Conservation (phyloP, 2,797 vertebrate species). For the Tapera naevia region DNA sequence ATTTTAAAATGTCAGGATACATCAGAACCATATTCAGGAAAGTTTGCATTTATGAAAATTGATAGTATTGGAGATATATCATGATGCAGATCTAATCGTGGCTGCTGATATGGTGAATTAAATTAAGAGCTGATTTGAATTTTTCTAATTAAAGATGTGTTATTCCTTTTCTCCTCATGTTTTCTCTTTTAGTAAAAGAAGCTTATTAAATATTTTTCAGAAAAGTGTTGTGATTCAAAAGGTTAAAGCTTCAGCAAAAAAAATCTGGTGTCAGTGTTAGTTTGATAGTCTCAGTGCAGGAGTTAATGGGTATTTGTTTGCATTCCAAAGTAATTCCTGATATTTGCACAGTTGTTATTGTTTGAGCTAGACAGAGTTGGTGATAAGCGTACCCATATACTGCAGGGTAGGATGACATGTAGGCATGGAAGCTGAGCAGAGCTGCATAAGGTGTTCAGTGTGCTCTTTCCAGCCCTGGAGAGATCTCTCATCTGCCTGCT, state of each 20-base stretch:
- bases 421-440: neutral
- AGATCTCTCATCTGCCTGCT: neutral
- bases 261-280: neutral
- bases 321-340: neutral
- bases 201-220: constrained; percentile 43
- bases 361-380: neutral
- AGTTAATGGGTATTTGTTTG: constrained; percentile 1
- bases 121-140: constrained; percentile 78
- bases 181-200: constrained; percentile 47
- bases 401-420: neutral
- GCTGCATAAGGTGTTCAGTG: neutral
- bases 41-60: constrained; percentile 85
- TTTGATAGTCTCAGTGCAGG: neutral
- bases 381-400: neutral
- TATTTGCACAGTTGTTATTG: neutral
- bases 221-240: constrained; percentile 1
- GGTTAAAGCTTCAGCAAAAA: neutral
- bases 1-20: constrained; percentile 85
- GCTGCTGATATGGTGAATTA: constrained; percentile 74
- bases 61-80: constrained; percentile 81
- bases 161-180: constrained; percentile 57
- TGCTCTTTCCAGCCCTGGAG: neutral
- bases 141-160: constrained; percentile 77
- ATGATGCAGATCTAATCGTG: constrained; percentile 79
- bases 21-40: constrained; percentile 81